These are phyloP conservation scores for Gnathonemus longibarbis DNA, from an alignment of 2,113 vertebrate genomes.

Conservation along the genomic window DNA sequence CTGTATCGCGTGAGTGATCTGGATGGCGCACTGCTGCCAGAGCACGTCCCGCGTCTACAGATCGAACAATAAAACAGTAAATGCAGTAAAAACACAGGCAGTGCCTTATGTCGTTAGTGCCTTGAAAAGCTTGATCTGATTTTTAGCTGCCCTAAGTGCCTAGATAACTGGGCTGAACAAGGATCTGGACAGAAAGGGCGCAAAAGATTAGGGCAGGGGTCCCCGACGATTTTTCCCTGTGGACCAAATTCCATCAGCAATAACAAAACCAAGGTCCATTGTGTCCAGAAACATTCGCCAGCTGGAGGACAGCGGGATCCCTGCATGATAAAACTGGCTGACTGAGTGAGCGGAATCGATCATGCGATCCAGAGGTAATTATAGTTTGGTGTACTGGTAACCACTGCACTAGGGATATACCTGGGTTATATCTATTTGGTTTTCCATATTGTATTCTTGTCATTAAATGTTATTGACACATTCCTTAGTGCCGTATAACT, in stretches of 20 bases:
- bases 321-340: neutral
- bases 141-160: neutral
- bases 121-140: neutral
- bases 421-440: neutral
- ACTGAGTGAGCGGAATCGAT: neutral
- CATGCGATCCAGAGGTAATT: neutral
- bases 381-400: neutral
- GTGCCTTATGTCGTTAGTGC: neutral
- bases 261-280: neutral
- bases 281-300: neutral
- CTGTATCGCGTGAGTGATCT: conserved; percentile 97
- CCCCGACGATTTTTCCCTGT: neutral
- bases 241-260: neutral
- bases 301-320: neutral
- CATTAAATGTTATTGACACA: neutral
- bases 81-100: neutral
- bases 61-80: neutral
- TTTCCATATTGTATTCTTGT: too few species aligned
- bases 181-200: neutral
- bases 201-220: neutral
- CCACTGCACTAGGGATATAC: neutral
- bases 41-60: conserved; percentile 85
- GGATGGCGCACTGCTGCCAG: conserved; percentile 98
- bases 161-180: neutral
- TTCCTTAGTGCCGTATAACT: neutral